Evolutionary conservation across 2,797 vertebrate species (phyloP), one percentile per base, ranked within the genome.

Genomic region (Phalanger gymnotis): DNA sequence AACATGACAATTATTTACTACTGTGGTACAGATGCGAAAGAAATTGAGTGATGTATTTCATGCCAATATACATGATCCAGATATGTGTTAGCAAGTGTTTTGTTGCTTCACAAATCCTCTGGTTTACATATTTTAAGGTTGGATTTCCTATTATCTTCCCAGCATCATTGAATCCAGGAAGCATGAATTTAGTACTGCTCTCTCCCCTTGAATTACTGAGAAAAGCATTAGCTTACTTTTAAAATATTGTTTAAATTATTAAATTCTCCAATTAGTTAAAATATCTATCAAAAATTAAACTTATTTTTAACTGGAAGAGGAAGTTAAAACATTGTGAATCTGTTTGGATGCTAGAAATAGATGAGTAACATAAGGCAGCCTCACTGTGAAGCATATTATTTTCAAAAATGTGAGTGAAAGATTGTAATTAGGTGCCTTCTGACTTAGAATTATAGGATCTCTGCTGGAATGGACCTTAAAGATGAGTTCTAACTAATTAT

Each of bases 201-300:
- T 91, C 40, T 92, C 53, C 53, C 51, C 93, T 91, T 93, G 92
- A 22, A 0, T 27, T 34, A 40, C 47, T 93, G 91, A 61, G 16
- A 93, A 94, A 16, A 90, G 34, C 12, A 93, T 57, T 91, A 14
- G 2, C 0, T 47, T 55, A 2, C 0, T 25, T 54, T 87, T 93
- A 96, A 90, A 95, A 27, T 40, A 34, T 14, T 55, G 94, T 95
- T 14, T 91, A 87, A 31, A 95, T 54, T 58, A 81, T 61, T 90
- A 92, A 94, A 14, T 5, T 92, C 94, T 94, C 34, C 93, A 56
- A 2, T 92, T 90, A 73, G 54, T 95, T 91, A 1, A 58, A 66
- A 94, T 95, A 92, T 94, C 61, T 92, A 3, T 58, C 30, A 90
- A 31, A 11, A 91, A 55, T 73, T 94, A 92, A 11, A 61, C 54